Evolutionary conservation across 2,113 vertebrate genomes (phyloP), one percentile per base, ranked within the genome.

Genomic region (Ceyx cyanopectus): DNA sequence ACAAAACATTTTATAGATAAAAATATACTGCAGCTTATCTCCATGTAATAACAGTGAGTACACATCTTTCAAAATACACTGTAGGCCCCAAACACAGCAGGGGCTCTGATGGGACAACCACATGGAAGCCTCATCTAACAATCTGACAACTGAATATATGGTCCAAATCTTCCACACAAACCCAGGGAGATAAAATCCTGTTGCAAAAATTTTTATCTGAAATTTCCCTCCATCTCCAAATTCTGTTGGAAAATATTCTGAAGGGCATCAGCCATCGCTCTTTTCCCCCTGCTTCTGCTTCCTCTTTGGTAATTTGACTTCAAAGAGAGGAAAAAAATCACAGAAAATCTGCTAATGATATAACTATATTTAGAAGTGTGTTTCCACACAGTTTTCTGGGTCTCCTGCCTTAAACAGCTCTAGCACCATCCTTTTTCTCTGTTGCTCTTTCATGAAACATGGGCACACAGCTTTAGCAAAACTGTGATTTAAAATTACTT

Each of bases 11-110:
- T 68, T 26, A 3, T 12, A 92, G 91, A 89, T 87, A 93, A 94
- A 95, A 90, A 94, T 46, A 89, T 29, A 73, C 74, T 34, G 54
- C 34, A 56, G n/a, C 34, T 93, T 96, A 95, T 94, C 92, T 93
- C 81, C n/a, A 62, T 56, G 34, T 54, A 94, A 56, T 76, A 94
- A 76, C 46, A 60, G 81, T n/a, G 51, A 89, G 70, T 32, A 82
- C 0, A 0, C 4, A 20, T 76, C 81, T 91, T 89, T 85, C 74
- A 87, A 90, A 95, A 51, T 37, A 70, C 67, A 34, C 30, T 8
- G 41, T 26, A 60, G 62, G 77, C 56, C 62, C 26, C 50, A 58
- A 85, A 81, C 32, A 13, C 8, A 0, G 83, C 3, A 1, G 74
- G 70, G 41, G 16, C 40, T 89, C 58, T 4, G 4, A 76, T 16